phyloP scores from a whole-genome alignment of 1,140 invertebrate species.

The Metaphire vulgaris region DNA sequence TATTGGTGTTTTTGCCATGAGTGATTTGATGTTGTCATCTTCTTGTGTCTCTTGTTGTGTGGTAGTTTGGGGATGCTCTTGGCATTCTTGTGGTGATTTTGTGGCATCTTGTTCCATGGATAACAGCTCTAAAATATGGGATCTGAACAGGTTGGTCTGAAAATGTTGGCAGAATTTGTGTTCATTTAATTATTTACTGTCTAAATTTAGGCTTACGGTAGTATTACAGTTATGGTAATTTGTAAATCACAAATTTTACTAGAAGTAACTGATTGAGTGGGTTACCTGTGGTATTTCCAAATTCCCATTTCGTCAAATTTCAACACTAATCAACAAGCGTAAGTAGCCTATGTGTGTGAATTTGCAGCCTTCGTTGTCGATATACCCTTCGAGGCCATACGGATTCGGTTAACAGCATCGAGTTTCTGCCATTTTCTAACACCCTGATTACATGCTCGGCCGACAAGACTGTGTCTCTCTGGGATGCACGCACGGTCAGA shows the following conservation, averaged over 20 bases:
- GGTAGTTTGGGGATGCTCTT: constrained; percentile 50
- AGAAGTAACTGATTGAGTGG: too few species aligned
- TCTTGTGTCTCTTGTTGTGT: constrained; percentile 22
- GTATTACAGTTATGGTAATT: too few species aligned
- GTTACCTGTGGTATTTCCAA: too few species aligned
- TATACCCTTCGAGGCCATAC: constrained; percentile 49
- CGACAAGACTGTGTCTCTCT: constrained; percentile 52
- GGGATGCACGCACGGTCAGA: constrained; percentile 51
- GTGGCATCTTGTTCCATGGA: constrained; percentile 52
- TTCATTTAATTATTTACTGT: too few species aligned
- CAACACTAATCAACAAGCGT: too few species aligned
- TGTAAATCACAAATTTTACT: too few species aligned
- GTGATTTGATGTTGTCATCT: too few species aligned
- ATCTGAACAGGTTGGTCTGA: constrained; percentile 45
- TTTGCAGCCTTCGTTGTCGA: constrained; percentile 45
- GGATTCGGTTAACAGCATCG: constrained; percentile 51
- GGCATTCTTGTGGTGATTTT: constrained; percentile 52
- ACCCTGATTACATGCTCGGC: constrained; percentile 49
- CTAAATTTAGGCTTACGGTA: too few species aligned
- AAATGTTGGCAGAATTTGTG: too few species aligned
- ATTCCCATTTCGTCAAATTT: too few species aligned
- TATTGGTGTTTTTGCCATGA: too few species aligned
- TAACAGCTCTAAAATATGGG: constrained; percentile 51
- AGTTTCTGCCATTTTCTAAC: constrained; percentile 52
- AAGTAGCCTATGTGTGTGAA: too few species aligned